Evolutionary conservation across 2,888 invertebrate genomes (phyloP).

Genomic region (Plemyria rubiginata): DNA sequence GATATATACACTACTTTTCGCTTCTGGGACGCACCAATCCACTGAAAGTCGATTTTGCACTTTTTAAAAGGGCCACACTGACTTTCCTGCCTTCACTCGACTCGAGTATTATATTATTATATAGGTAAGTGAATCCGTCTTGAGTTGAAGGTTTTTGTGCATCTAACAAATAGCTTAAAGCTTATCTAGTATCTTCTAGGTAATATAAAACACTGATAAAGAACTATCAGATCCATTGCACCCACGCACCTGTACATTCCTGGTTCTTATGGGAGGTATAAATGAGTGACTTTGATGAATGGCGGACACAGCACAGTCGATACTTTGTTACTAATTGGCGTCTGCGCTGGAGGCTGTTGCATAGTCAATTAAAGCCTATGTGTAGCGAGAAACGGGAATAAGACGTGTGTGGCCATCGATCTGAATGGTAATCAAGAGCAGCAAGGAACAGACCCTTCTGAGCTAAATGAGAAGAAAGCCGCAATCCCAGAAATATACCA

Average conservation of each 20-base stretch:
- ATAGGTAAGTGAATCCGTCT: background rate
- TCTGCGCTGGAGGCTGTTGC: slow-evolving; percentile 26
- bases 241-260: slow-evolving; percentile 5
- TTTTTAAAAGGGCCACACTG: slow-evolving; percentile 6
- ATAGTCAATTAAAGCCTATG: slow-evolving; percentile 27
- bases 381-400: slow-evolving; percentile 22
- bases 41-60: slow-evolving; percentile 23
- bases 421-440: background rate
- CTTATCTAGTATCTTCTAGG: too few relatives aligned
- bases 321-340: slow-evolving; percentile 34
- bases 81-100: background rate
- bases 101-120: background rate
- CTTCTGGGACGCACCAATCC: slow-evolving; percentile 30
- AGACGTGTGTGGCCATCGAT: slow-evolving; percentile 23
- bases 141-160: too few relatives aligned
- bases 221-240: background rate
- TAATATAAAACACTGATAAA: background rate
- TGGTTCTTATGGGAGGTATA: slow-evolving; percentile 16
- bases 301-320: slow-evolving; percentile 7
- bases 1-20: slow-evolving; percentile 25
- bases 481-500: too few relatives aligned
- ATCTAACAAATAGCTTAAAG: too few relatives aligned
- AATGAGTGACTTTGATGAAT: slow-evolving; percentile 34
- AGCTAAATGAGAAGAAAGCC: too few relatives aligned
- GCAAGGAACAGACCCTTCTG: background rate